These are phyloP conservation scores for Listrodromus nycthemerus DNA, from an alignment of 2,888 invertebrate species.

Conservation along the genomic window DNA sequence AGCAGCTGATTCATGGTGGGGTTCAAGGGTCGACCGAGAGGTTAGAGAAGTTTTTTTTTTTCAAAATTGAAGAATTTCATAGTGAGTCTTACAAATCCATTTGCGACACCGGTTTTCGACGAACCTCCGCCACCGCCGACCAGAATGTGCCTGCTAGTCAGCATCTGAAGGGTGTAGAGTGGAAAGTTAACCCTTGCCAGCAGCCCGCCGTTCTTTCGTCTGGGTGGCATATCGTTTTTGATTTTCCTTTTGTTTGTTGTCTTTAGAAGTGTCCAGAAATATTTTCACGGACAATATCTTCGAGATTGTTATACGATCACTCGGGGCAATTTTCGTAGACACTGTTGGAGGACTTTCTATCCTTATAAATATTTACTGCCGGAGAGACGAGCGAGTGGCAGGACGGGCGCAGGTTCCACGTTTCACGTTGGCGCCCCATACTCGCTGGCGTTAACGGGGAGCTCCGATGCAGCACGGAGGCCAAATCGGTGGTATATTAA, in stretches of 20 bases:
- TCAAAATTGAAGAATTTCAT: neutral
- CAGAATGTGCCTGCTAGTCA: conserved; percentile 96
- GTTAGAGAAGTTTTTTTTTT: neutral
- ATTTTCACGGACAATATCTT: neutral
- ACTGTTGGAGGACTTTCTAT: conserved; percentile 6
- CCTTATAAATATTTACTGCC: conserved; percentile 56
- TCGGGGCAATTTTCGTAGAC: neutral
- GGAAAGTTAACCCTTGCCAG: conserved; percentile 97
- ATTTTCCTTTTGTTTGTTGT: neutral
- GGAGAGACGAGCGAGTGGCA: conserved; percentile 19
- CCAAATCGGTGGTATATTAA: neutral
- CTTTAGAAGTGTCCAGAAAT: neutral
- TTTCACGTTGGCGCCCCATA: conserved; percentile 65
- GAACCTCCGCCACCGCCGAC: conserved; percentile 99
- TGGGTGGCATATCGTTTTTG: conserved; percentile 85
- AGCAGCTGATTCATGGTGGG: neutral
- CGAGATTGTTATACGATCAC: neutral
- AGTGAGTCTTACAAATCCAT: conserved; percentile 94
- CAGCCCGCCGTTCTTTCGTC: conserved; percentile 89
- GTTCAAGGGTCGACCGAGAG: neutral
- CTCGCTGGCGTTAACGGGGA: conserved; percentile 23
- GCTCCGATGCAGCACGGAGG: neutral
- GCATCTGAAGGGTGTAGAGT: conserved; percentile 94
- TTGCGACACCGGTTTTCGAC: conserved; percentile 98
- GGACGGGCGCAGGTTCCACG: conserved; percentile 65